Conservation (phyloP, 1,140 invertebrate species). For the Geopemphigus sp. region DNA sequence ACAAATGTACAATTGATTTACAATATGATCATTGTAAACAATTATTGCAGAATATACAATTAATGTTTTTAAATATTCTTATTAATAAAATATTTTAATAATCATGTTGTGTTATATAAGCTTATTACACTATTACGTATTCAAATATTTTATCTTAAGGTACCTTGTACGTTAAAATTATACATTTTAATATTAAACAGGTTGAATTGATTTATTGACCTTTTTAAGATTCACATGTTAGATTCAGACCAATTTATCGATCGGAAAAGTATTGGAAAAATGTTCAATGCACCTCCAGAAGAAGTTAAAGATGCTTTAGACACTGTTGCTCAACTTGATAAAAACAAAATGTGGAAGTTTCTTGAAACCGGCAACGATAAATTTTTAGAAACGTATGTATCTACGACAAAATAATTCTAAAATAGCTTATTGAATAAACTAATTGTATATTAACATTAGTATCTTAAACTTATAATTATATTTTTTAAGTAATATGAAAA, state of each 20-base stretch:
- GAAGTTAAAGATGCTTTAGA: slow-evolving; percentile 26
- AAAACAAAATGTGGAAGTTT: slow-evolving; percentile 22
- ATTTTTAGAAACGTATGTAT: slow-evolving; percentile 33
- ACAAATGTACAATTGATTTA: too few relatives aligned
- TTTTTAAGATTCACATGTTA: slow-evolving; percentile 22
- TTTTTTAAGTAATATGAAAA: too few relatives aligned
- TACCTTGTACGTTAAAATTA: too few relatives aligned
- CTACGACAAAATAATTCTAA: background rate
- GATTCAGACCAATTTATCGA: slow-evolving; percentile 17
- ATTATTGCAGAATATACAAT: too few relatives aligned
- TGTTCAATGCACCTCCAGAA: slow-evolving; percentile 37
- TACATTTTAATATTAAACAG: too few relatives aligned
- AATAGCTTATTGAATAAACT: background rate
- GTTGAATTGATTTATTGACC: background rate
- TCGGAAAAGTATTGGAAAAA: slow-evolving; percentile 12
- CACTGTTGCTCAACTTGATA: slow-evolving; percentile 14
- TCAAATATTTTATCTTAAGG: too few relatives aligned
- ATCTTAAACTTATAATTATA: background rate
- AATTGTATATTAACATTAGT: background rate
- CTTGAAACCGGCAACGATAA: background rate
- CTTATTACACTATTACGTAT: too few relatives aligned
- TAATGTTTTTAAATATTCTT: too few relatives aligned
- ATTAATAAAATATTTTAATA: too few relatives aligned
- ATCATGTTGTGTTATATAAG: too few relatives aligned
- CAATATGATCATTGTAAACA: too few relatives aligned